A percentile compares a stretch with the other conserved stretches of the same genome.
Conservation (phyloP, 2,113 vertebrate genomes). For the Salvator merianae region DNA sequence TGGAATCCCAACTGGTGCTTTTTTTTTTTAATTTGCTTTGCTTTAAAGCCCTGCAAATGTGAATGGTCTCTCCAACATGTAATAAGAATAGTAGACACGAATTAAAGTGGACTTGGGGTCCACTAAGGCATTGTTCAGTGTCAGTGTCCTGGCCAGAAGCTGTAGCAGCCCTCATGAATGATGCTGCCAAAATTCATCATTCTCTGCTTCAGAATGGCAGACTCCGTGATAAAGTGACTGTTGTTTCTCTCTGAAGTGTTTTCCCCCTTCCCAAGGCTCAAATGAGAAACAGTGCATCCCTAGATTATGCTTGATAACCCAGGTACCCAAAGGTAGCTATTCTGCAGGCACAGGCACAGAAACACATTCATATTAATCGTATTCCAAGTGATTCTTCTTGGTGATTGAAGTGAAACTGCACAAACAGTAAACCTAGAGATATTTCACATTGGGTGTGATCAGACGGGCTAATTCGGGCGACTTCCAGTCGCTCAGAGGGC, state of each 20-base stretch:
- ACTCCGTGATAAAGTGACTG: background rate
- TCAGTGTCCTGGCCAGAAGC: no score
- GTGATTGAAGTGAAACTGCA: background rate
- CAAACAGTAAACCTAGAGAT: background rate
- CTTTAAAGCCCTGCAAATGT: no score
- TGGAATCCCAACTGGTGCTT: no score
- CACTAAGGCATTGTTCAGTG: no score
- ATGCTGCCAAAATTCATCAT: background rate
- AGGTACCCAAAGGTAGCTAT: background rate
- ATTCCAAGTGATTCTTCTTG: background rate
- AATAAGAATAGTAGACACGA: no score
- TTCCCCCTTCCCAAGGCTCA: background rate
- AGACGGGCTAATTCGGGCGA: no score
- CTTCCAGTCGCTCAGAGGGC: no score
- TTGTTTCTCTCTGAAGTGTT: background rate
- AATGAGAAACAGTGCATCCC: background rate
- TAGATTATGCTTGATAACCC: background rate
- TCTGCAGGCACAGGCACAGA: background rate
- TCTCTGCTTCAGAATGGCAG: background rate
- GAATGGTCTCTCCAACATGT: no score
- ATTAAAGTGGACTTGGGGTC: no score
- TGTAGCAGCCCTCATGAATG: background rate
- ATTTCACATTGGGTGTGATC: no score
- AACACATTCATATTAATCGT: background rate
- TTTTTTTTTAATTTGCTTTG: no score